Evolutionary conservation across 2,888 invertebrate genomes (phyloP), one percentile per base, ranked within the genome.

Genomic region (Cecidostiba fungosa): DNA sequence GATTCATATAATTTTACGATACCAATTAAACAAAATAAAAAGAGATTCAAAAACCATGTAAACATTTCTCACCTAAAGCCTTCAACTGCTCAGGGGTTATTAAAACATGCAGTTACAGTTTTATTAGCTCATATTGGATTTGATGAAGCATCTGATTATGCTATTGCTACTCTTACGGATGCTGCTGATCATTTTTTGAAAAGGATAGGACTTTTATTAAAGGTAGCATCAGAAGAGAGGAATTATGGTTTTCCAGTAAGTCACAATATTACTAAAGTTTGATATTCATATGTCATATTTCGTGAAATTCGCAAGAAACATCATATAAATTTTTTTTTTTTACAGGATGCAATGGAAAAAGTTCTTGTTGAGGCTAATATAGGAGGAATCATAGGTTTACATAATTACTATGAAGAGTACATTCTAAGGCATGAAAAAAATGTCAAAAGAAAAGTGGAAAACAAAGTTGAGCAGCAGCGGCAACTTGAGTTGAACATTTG

Each of bases 321-420:
- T 59, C 62, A 19, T 50, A 80, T 3, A 47, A 29, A 62, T 62
- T 29, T 66, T 77, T 69, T 77, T 69, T 73, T 85, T 85, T 90
- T 90, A 4, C 43, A 96, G 96, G 95, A 95, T 92, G 94, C 94
- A 29, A 92, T 95, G 89, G 95, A 96, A 89, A 94, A 95, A 90
- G 95, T 95, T 26, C 93, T 96, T 72, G 93, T 94, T 76, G 95
- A 96, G 91, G 94, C 95, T 89, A 95, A 95, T 1, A 90, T 96
- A 50, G 96, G 95, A 54, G 95, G 95, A 32, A 93, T 95, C 8
- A 92, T 93, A 73, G 94, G 94, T 4, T 90, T 96, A 26, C 94
- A 95, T 88, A 94, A 95, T 89, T 96, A 95, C 91, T 96, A 96
- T 89, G 94, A 95, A 89, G 92, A 93, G 77, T 91, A 90, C 74